Evolutionary conservation across 2,797 vertebrate species (phyloP), one percentile per base, ranked within the genome.

Genomic region (Gymnopithys bicolor): DNA sequence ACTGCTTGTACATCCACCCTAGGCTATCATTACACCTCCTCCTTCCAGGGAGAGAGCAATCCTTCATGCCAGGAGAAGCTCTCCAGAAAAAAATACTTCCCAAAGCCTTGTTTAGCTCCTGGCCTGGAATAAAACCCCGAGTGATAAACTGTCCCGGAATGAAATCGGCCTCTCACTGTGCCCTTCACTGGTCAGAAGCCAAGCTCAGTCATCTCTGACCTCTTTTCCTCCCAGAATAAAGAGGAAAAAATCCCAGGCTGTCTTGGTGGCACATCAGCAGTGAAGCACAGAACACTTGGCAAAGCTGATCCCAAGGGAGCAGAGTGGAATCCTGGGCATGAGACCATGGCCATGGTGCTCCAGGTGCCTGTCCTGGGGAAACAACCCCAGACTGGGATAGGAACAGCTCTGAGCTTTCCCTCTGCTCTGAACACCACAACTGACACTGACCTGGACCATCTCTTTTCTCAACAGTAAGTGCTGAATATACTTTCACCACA

Each of bases 1-100:
- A 59, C 35, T 64, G 87, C 85, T 78, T n/a, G 53, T 87, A 94
- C 87, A 94, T 83, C 85, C 82, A 93, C 93, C 84, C 63, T 51
- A 45, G 92, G 94, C 91, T 85, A 95, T 76, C 73, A 10, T 67
- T 84, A 48, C 82, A 67, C 73, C 41, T 83, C 18, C 66, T 46
- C 6, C 2, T 76, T 45, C 66, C 77, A 78, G 49, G 2, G 16
- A 93, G 78, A 45, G 35, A 48, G 66, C 51, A 86, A 87, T 10
- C 70, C 66, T 60, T 67, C 82, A 35, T 1, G 28, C 73, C 84
- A 24, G 53, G 21, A 30, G 68, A 32, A 75, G n/a, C 19, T 84
- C 75, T 71, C 53, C 35, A 87, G 78, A 32, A 91, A 41, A 41
- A 37, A 9, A 0, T 0, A 2, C 12, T 66, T 79, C 60, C 3